These are phyloP conservation scores for Vidua chalybeata DNA, from an alignment of 2,113 vertebrate genomes.

Conservation along the genomic window DNA sequence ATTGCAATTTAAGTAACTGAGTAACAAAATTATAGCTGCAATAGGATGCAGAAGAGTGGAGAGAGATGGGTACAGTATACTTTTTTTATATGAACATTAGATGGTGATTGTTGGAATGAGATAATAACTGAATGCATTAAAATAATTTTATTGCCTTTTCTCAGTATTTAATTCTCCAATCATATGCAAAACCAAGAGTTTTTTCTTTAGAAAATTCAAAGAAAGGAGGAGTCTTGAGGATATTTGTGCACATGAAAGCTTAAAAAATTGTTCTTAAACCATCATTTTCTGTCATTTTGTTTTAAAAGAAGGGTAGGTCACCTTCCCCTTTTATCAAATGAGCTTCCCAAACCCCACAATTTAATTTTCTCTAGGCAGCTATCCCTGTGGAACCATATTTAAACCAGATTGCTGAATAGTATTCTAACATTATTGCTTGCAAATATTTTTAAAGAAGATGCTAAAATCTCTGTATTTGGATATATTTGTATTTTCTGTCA, in stretches of 20 bases:
- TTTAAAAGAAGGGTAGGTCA: not conserved
- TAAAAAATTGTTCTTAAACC: not conserved
- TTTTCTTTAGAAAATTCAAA: not conserved
- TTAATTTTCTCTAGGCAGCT: not conserved
- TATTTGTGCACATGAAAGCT: not conserved
- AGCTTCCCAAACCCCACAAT: not conserved
- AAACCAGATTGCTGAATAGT: not conserved
- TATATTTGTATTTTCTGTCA: not conserved
- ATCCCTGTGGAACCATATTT: not conserved
- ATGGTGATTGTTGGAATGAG: not conserved
- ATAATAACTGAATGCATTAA: not conserved
- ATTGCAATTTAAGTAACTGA: not conserved
- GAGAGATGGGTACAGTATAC: not conserved
- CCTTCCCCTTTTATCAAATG: not conserved
- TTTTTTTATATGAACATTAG: not conserved
- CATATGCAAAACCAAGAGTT: not conserved
- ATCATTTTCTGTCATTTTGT: not conserved
- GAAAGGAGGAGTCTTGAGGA: not conserved
- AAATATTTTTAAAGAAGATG: not conserved
- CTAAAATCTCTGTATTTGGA: not conserved
- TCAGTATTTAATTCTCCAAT: not conserved
- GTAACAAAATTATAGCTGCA: not conserved
- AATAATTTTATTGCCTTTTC: not conserved
- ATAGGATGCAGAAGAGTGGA: not conserved
- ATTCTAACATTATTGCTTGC: not conserved